These are phyloP conservation scores for Vanessa tameamea DNA, from an alignment of 1,140 invertebrate genomes.

Conservation along the genomic window DNA sequence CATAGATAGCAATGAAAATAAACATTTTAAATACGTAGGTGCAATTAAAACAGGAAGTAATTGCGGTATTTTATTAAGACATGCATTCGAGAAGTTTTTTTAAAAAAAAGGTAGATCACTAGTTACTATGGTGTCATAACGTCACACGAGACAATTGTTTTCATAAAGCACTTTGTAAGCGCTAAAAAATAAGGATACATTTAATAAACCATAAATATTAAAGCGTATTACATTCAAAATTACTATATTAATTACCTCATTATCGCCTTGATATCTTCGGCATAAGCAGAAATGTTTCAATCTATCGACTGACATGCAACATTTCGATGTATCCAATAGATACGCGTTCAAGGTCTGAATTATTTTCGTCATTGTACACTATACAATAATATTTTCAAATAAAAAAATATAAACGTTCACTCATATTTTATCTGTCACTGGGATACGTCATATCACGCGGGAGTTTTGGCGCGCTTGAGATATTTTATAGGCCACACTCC, in stretches of 20 bases:
- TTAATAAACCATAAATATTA: not conserved
- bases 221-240: too few relatives aligned
- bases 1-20: too few relatives aligned
- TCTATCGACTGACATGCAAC: constrained; percentile 65
- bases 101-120: too few relatives aligned
- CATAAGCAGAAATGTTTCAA: constrained; percentile 74
- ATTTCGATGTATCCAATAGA: constrained; percentile 63
- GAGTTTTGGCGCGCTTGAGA: constrained; percentile 10
- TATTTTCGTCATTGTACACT: constrained; percentile 63
- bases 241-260: constrained; percentile 56
- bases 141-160: too few relatives aligned
- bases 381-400: constrained; percentile 18
- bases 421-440: constrained; percentile 18
- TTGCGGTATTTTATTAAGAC: too few relatives aligned
- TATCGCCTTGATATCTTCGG: constrained; percentile 58
- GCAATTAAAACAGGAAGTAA: too few relatives aligned
- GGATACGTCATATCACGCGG: constrained; percentile 35
- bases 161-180: too few relatives aligned
- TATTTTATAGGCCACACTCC: not conserved
- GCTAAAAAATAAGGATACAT: too few relatives aligned
- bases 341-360: constrained; percentile 68
- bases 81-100: too few relatives aligned
- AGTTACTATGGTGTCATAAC: too few relatives aligned
- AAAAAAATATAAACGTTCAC: constrained; percentile 20
- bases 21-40: too few relatives aligned